Conservation (phyloP, 64 coral and sea anemone genomes). For the Montipora sp. region DNA sequence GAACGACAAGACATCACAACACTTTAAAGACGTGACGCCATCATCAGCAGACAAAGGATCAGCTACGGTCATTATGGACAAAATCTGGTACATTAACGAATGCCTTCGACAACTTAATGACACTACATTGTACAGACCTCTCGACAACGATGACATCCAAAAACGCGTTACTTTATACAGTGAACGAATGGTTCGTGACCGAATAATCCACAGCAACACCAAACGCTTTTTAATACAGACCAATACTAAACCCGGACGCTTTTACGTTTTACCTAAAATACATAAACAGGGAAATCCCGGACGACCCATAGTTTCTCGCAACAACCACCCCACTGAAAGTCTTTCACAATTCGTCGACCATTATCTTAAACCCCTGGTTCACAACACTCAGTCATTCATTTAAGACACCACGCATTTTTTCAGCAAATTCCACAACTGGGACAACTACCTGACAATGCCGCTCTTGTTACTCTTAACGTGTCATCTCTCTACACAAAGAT, state of each 20-base stretch:
- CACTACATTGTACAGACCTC: background rate
- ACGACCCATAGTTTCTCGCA: background rate
- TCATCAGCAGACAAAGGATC: background rate
- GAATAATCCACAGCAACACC: background rate
- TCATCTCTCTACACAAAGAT: too few species aligned
- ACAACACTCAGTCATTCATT: background rate
- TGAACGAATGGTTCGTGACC: background rate
- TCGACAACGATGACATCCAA: slow-evolving; percentile 14
- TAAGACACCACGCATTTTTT: background rate
- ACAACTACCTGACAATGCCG: background rate
- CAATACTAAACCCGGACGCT: background rate
- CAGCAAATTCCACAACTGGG: background rate
- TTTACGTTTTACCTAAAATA: background rate
- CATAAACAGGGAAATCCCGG: background rate
- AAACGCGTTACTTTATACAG: background rate
- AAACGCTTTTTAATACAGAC: background rate
- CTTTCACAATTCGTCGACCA: background rate
- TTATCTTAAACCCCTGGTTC: background rate
- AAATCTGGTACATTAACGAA: background rate
- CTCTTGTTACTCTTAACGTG: background rate
- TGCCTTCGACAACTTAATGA: background rate
- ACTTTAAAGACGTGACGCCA: background rate
- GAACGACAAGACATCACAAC: background rate
- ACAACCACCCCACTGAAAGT: background rate
- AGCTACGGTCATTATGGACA: background rate